Evolutionary conservation across 2,888 invertebrate genomes (phyloP).

Genomic region (Eucera pruinosa): DNA sequence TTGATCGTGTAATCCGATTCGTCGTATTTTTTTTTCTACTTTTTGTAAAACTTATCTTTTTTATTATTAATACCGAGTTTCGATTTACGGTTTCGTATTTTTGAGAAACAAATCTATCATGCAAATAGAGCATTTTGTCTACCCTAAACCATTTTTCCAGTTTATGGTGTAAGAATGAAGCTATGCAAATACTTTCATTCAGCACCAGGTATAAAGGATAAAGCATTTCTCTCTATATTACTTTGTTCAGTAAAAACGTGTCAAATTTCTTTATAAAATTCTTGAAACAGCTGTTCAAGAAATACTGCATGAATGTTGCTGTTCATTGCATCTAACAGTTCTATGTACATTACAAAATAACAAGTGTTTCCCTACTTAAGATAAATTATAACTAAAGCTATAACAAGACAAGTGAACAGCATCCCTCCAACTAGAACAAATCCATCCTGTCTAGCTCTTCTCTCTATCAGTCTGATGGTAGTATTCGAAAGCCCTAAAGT

Average conservation of each 20-base stretch:
- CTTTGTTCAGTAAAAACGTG: constrained; percentile 4
- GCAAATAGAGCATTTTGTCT: no score
- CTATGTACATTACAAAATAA: constrained; percentile 20
- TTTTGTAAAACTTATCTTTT: no score
- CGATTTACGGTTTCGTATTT: no score
- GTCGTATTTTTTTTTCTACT: no score
- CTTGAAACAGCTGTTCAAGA: not conserved
- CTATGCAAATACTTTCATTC: no score
- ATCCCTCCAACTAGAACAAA: constrained; percentile 95
- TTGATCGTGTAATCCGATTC: no score
- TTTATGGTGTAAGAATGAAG: no score
- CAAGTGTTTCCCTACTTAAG: constrained; percentile 74
- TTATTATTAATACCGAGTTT: no score
- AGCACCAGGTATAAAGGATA: no score
- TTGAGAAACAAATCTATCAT: no score
- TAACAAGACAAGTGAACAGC: constrained; percentile 91
- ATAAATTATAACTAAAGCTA: constrained; percentile 91
- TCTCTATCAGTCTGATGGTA: constrained; percentile 96
- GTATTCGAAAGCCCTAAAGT: constrained; percentile 97
- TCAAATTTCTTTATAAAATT: constrained; percentile 3
- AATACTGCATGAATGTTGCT: constrained; percentile 1
- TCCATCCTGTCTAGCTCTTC: constrained; percentile 94
- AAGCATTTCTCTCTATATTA: constrained; percentile 18
- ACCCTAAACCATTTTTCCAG: no score
- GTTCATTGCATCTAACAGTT: constrained; percentile 7